These are phyloP conservation scores for Dicyrtoma fusca DNA, from an alignment of 2,888 invertebrate genomes.

Conservation along the genomic window DNA sequence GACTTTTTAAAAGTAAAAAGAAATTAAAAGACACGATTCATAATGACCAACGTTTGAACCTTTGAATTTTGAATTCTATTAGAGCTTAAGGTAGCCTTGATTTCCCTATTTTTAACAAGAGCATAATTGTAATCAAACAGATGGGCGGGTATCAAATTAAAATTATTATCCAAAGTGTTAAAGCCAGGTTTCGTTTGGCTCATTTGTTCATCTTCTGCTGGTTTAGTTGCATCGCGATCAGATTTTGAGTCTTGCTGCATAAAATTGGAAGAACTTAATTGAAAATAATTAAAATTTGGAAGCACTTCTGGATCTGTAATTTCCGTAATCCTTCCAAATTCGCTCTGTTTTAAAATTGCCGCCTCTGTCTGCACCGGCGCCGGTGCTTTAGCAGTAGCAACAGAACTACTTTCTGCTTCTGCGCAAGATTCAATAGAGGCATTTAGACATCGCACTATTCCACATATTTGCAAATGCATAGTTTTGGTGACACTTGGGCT, in stretches of 20 bases:
- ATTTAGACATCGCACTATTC: constrained; percentile 58
- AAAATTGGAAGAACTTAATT: constrained; percentile 18
- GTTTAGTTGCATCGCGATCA: constrained; percentile 12
- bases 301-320: constrained; percentile 12
- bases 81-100: not conserved
- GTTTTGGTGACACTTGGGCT: constrained; percentile 9
- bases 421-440: constrained; percentile 58
- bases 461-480: constrained; percentile 58
- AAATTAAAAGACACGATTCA: constrained; percentile 17
- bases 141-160: constrained; percentile 46
- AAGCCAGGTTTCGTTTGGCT: constrained; percentile 30
- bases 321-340: too few relatives aligned
- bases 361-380: too few relatives aligned
- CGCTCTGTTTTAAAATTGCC: too few relatives aligned
- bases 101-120: not conserved
- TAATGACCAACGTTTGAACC: constrained; percentile 24
- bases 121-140: constrained; percentile 35
- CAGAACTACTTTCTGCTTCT: constrained; percentile 33
- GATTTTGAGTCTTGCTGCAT: too few relatives aligned
- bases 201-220: not conserved
- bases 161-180: constrained; percentile 47
- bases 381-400: too few relatives aligned
- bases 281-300: constrained; percentile 46
- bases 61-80: not conserved
- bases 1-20: too few relatives aligned